Conservation (phyloP, 2,113 vertebrate genomes). For the Stictonetta naevosa region DNA sequence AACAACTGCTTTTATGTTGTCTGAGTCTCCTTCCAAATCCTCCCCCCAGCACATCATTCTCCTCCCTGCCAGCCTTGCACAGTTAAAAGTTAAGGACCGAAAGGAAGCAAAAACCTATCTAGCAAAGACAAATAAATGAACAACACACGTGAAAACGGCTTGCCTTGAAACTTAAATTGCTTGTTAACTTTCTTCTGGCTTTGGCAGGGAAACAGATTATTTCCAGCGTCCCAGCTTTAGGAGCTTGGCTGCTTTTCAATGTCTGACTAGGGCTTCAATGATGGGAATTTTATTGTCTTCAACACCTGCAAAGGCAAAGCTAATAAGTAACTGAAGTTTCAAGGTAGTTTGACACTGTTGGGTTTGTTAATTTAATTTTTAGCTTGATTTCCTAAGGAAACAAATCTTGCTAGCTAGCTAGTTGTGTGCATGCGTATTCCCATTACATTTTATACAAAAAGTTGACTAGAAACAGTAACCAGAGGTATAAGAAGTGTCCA, state of each 20-base stretch:
- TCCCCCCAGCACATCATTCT: background rate
- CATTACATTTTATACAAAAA: background rate
- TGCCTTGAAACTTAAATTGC: conserved; percentile 48
- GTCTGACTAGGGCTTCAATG: background rate
- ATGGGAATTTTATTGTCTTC: conserved; percentile 25
- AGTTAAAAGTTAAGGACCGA: background rate
- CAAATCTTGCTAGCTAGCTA: background rate
- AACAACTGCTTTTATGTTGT: background rate
- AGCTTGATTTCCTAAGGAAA: background rate
- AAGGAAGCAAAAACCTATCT: background rate
- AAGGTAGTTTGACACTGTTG: background rate
- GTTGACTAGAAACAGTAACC: background rate
- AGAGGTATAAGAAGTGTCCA: background rate
- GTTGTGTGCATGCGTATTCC: background rate
- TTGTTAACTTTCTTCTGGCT: conserved; percentile 26
- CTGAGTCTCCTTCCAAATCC: background rate
- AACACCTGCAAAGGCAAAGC: conserved; percentile 17
- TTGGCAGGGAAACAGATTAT: conserved; percentile 35
- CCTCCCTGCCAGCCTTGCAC: background rate
- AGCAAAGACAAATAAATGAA: conserved; percentile 28
- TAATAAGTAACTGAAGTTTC: background rate
- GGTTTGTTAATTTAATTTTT: conserved; percentile 15
- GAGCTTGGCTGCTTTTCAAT: conserved; percentile 20
- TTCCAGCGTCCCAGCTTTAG: background rate
- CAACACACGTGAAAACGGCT: background rate